Base-by-base conservation (phyloP, 2,888 invertebrate genomes). In the Trachelus iudaicus region DNA sequence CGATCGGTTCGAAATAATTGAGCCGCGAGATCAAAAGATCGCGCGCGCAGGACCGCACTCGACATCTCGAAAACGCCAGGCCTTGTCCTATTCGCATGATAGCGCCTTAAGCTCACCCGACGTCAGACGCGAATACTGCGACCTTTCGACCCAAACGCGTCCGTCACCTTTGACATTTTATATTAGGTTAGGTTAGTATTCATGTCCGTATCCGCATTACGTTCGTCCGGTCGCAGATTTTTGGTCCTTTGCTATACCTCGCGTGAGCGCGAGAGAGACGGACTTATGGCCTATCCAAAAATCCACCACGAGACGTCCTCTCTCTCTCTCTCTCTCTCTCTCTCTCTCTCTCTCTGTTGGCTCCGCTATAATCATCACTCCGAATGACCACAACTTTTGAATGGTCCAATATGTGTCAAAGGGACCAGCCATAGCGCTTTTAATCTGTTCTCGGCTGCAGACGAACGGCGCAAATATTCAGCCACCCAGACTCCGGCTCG, bases 1-100 rank as follows among this genome's bases (percentile, higher is more conserved):
- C 79, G 81, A 82, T 81, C 76, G 82, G 77, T 23, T 35, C 73
- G 71, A 76, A 81, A 81, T 84, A 80, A 80, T 80, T 79, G 80
- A 80, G 76, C 33, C 74, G 73, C 73, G 74, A 73, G 71, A 71
- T 71, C 71, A 71, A 71, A 71, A 34, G 40, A 6, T 56, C 40
- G 23, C 23, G 9, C 40, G 23, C 15, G 9, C 23, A 40, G 15
- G 2, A 23, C 9, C 40, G 23, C 40, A 56, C 23, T 56, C 23
- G 40, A 56, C 23, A 56, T 56, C 23, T 6, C 23, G 23, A 56
- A 56, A 56, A 9, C 6, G 6, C 23, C 1, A 23, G 40, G 9
- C 23, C 40, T 2, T 9, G 40, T 23, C 40, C 40, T 56, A 6
- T 56, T 56, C 40, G 23, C 40, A 23, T 0, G 40, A 56, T 2